phyloP scores from a whole-genome alignment of 2,113 vertebrate species.

The Sprattus sprattus region DNA sequence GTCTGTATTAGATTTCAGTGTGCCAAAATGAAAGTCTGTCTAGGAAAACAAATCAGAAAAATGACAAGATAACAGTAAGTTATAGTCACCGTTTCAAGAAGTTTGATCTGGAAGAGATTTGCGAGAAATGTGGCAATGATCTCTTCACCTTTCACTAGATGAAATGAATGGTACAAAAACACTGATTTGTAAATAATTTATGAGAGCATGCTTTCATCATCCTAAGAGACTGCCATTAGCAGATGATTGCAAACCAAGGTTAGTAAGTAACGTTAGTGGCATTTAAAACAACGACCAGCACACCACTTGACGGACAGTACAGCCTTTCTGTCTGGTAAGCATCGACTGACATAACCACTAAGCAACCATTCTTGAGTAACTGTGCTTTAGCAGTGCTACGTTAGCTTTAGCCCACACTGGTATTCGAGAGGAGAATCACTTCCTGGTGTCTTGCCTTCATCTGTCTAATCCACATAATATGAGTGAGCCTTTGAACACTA shows the following conservation, averaged over 20 bases:
- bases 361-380: not conserved
- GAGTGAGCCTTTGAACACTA: not conserved
- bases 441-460: not conserved
- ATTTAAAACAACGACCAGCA: not conserved
- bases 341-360: not conserved
- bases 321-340: not conserved
- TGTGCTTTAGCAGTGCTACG: not conserved
- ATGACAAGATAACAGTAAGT: not conserved
- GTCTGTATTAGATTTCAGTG: not conserved
- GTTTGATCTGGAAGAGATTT: not conserved
- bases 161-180: not conserved
- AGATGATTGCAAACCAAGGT: not conserved
- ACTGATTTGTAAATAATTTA: slow-evolving; percentile 32
- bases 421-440: not conserved
- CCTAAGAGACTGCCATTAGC: not conserved
- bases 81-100: not conserved
- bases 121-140: not conserved
- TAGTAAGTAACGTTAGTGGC: not conserved
- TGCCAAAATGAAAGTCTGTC: not conserved
- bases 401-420: not conserved
- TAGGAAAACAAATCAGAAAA: not conserved
- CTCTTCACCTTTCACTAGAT: not conserved
- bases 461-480: not conserved
- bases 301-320: not conserved
- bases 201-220: slow-evolving; percentile 31